These are phyloP conservation scores for Sisor rabdophorus DNA, from an alignment of 2,113 vertebrate genomes.

Conservation along the genomic window DNA sequence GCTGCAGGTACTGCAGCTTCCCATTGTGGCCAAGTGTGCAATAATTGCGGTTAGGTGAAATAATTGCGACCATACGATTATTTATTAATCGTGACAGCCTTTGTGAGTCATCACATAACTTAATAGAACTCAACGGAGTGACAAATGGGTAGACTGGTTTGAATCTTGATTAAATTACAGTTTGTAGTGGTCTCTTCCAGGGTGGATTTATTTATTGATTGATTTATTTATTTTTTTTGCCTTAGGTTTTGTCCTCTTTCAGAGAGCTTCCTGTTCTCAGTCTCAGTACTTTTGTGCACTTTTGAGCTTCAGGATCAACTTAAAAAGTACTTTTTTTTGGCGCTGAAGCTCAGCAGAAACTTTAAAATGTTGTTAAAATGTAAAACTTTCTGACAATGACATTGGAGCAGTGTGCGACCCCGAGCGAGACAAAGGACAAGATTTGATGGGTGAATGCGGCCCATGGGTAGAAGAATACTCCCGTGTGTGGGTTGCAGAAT, in stretches of 20 bases:
- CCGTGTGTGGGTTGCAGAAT: too few species aligned
- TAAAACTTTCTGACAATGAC: too few species aligned
- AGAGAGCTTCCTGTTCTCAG: background rate
- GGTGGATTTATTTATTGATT: too few species aligned
- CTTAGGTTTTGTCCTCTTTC: background rate
- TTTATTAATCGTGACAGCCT: background rate
- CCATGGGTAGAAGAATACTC: too few species aligned
- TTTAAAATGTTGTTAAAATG: background rate
- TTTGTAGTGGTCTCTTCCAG: background rate
- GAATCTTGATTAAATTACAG: background rate
- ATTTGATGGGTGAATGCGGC: too few species aligned
- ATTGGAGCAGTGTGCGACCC: too few species aligned
- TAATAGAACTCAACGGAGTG: slow-evolving; percentile 15
- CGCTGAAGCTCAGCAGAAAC: too few species aligned
- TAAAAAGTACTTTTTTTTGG: background rate
- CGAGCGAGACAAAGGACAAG: too few species aligned
- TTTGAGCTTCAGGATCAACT: background rate
- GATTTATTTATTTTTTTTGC: background rate
- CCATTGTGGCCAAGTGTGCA: too few species aligned
- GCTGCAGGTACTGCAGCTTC: too few species aligned
- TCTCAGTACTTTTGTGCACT: background rate
- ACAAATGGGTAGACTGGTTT: slow-evolving; percentile 34
- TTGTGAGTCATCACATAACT: slow-evolving; percentile 13
- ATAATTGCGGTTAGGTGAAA: too few species aligned
- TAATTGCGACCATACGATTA: too few species aligned